Base-by-base conservation (phyloP, 1,140 invertebrate genomes). In the Drosophila sucinea region DNA sequence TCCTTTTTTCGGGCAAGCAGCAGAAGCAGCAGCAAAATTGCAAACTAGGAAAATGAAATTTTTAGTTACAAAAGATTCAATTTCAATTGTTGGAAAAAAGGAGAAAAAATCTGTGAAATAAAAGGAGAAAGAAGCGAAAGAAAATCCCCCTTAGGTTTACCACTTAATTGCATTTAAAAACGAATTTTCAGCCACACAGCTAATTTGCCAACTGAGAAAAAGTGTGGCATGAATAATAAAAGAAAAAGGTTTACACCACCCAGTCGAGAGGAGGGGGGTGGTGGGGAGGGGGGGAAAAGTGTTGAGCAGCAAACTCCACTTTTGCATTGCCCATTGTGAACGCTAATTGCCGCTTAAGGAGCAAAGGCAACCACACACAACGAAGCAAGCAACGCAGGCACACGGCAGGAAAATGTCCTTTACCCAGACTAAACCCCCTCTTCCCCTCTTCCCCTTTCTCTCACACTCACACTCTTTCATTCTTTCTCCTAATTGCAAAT, bases 111-210 rank as follows among this genome's bases (percentile, higher is more conserved):
- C 17, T 17, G 8, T 17, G 8, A 58, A 58, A 58, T 25, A 47
- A 54, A 23, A 25, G 17, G 17, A 33, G 25, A 2, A 17, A 7
- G 11, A 30, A 29, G 10, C 10, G 32, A 51, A 51, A 51, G 44
- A 51, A 51, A 35, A 58, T 35, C 23, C 56, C 33, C 32, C 30
- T 38, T 58, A 35, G 56, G 56, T 35, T 81, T 81, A 77, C 77
- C 84, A 87, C 76, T 83, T 87, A 87, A 87, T 87, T 87, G 83
- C 83, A 89, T 89, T 87, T 87, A 65, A 83, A 87, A 87, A 80
- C 73, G 77, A 89, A 84, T 81, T 51, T 51, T 51, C 44, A 51
- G 51, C 33, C 17, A 61, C 23, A 56, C 69, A 77, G 81, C 84
- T 89, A 89, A 89, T 89, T 89, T 89, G 81, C 70, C 81, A 84